Evolutionary conservation across 2,797 vertebrate species (phyloP), one percentile per base, ranked within the genome.

Genomic region (Spheniscus humboldti): DNA sequence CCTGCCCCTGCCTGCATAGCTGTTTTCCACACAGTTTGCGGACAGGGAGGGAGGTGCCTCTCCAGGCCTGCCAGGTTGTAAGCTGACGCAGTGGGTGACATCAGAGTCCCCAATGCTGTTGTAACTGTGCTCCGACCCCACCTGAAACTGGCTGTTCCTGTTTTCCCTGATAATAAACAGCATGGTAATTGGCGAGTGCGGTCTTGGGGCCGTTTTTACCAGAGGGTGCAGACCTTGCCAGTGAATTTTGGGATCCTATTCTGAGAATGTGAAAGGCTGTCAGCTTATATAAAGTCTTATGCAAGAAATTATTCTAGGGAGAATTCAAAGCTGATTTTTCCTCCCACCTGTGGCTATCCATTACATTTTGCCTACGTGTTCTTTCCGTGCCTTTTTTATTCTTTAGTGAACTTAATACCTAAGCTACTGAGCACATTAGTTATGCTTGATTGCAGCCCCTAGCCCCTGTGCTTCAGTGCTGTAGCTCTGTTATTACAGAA

Each of bases 201-300:
- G 41, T 83, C 57, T 75, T 64, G 30, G 83, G 69, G 6, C 56
- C 0, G 0, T 57, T 88, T 68, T 75, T 67, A 75, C 69, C 82
- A 57, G 68, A 78, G 88, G 50, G 81, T 94, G 35, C 55, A 67
- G 68, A 69, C 81, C 81, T 85, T 78, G 50, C 74, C 63, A 86
- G 71, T 80, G 89, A 91, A 80, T 95, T 96, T 95, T 92, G 91
- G 83, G 91, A 94, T 96, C 90, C 80, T 86, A 14, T 91, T 95
- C 89, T 73, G 47, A 87, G 73, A 81, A 84, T 33, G 20, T 50
- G 62, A 91, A 95, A 84, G 63, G 73, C 94, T 96, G 96, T 88
- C 91, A 96, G 80, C 96, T 97, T 97, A 96, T 88, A 80, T 97
- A 97, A 97, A 95, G 71, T 86, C 94, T 97, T 97, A 97, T 92